These are phyloP conservation scores for Lordiphosa clarofinis DNA, from an alignment of 1,140 invertebrate species.

Conservation along the genomic window DNA sequence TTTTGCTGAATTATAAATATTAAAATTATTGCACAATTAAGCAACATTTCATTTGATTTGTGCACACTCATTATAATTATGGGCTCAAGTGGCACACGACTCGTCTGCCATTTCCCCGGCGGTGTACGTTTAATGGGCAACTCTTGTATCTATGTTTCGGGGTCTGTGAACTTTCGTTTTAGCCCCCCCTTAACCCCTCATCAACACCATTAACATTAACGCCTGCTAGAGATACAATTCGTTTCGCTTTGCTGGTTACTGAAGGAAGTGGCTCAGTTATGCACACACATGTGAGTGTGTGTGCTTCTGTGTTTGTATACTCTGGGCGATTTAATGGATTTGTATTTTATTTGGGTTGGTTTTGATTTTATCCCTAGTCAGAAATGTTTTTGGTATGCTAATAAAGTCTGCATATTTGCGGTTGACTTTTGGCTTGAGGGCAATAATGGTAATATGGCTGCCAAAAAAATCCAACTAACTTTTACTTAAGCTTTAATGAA, in stretches of 20 bases:
- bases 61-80: slow-evolving; percentile 13
- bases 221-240: slow-evolving; percentile 36
- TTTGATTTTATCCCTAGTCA: slow-evolving; percentile 25
- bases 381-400: slow-evolving; percentile 23
- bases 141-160: slow-evolving; percentile 34
- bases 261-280: not conserved
- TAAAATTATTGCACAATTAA: not conserved
- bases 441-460: slow-evolving; percentile 9
- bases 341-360: slow-evolving; percentile 25
- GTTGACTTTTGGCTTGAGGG: slow-evolving; percentile 14
- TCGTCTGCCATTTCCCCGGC: too few relatives aligned
- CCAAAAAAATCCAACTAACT: not conserved
- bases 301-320: slow-evolving; percentile 15
- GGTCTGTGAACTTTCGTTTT: slow-evolving; percentile 49
- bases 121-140: slow-evolving; percentile 39
- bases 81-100: slow-evolving; percentile 4
- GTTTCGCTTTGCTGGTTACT: slow-evolving; percentile 15
- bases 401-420: slow-evolving; percentile 43
- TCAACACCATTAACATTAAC: slow-evolving; percentile 60
- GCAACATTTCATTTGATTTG: slow-evolving; percentile 4
- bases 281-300: slow-evolving; percentile 11
- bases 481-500: slow-evolving; percentile 10
- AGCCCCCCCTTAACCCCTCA: slow-evolving; percentile 5
- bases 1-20: slow-evolving; percentile 1
- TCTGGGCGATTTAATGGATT: slow-evolving; percentile 63